Evolutionary conservation across 64 coral and sea anemone species (phyloP), one percentile per base, ranked within the genome.

Genomic region (Cladopsammia gracilis): DNA sequence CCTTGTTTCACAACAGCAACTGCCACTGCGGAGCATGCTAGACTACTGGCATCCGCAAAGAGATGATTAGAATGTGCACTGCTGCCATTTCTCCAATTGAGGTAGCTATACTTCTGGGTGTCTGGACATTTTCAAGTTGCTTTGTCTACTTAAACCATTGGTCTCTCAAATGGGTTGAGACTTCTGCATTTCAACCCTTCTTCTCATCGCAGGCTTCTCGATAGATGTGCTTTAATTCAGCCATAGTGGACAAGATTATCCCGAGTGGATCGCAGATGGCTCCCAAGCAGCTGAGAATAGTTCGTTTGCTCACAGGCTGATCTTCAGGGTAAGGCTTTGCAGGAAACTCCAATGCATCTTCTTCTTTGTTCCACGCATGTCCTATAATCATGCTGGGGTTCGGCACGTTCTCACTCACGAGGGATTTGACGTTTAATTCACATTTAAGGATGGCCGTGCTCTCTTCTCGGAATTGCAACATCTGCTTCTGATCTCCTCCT

Each of bases 31-130:
- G 34, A 79, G 75, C 74, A 79, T 34, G 88, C 88, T 77, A 78
- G 72, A 53, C 20, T 90, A 58, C 88, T 90, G 4, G 73, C 43
- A 67, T 89, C 74, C n/a, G 88, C 88, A 25, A 89, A 89, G 19
- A 89, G 13, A 61, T 89, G 88, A n/a, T n/a, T n/a, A n/a, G n/a
- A 2, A 80, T 23, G 57, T 80, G 56, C 6, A 80, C 77, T 60
- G 77, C 77, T 25, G 19, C 23, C 15, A 57, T 62, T 9, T 82
- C 78, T 60, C 53, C 57, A 16, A 62, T 47, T 2, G 9, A 58
- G 19, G 58, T 45, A 26, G 26, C 78, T 44, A 46, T 62, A 45
- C 78, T 46, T 82, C 78, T 82, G 6, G 78, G 57, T 7, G 20
- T 12, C 12, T n/a, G 62, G 4, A 61, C 53, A 25, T 62, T 34